These are phyloP conservation scores for Syngnathoides biaculeatus DNA, from an alignment of 2,113 vertebrate genomes.

Conservation along the genomic window DNA sequence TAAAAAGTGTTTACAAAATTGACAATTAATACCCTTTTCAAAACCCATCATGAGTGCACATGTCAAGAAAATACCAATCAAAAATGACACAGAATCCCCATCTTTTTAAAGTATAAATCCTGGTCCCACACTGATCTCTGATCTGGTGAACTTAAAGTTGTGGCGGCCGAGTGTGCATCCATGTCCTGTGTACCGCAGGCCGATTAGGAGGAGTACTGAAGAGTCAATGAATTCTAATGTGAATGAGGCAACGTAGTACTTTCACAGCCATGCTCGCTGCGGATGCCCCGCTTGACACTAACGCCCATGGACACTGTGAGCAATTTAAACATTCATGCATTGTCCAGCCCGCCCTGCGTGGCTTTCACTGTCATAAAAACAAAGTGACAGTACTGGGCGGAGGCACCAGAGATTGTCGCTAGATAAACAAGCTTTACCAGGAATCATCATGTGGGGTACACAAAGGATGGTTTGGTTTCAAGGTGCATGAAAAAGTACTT, in stretches of 20 bases:
- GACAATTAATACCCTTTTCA: no score
- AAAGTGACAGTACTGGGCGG: conserved; percentile 79
- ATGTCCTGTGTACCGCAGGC: conserved; percentile 25
- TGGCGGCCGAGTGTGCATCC: neutral
- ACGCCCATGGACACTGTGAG: conserved; percentile 80
- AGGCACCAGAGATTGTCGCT: conserved; percentile 47
- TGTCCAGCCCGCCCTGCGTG: conserved; percentile 74
- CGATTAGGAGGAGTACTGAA: conserved; percentile 43
- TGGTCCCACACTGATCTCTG: neutral
- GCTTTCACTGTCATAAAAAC: conserved; percentile 75
- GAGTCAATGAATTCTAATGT: conserved; percentile 65
- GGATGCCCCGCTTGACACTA: conserved; percentile 77
- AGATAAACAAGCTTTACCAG: conserved; percentile 47
- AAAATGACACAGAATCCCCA: neutral
- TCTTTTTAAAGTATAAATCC: neutral
- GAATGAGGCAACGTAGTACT: conserved; percentile 61
- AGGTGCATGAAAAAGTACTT: neutral
- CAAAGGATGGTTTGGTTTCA: neutral
- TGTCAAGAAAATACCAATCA: no score
- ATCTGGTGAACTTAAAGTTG: neutral
- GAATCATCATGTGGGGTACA: neutral
- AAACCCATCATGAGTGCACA: no score
- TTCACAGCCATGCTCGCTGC: conserved; percentile 62
- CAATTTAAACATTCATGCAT: conserved; percentile 85
- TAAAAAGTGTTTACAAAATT: no score